Base-by-base conservation (phyloP, 1,140 invertebrate species). In the Homarus americanus region DNA sequence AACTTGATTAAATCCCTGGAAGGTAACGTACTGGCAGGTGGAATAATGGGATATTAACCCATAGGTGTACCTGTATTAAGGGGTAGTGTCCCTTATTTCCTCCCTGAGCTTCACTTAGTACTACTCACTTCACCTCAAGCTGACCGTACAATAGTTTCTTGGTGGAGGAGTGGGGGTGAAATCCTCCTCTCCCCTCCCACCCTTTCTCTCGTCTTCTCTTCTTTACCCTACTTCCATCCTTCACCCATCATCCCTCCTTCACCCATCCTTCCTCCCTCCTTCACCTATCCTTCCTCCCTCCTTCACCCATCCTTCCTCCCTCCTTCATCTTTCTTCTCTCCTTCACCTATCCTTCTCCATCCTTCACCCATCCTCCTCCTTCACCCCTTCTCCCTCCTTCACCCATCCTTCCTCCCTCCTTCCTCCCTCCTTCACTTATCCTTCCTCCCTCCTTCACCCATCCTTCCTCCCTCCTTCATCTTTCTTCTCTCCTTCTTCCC, bases 1-100 rank as follows among this genome's bases (percentile, higher is more conserved):
- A 73, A 86, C 69, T 86, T 86, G 83, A 86, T 86, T 86, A 86
- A 86, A 75, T 86, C 72, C 69, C n/a, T 41, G 17, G 83, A 75
- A 24, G 83, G 38, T 86, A 86, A 75, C 66, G 83, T 73, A 36
- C 40, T 34, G 32, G 72, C 7, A 32, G 24, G 44, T 10, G 66
- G 41, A 34, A 2, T 80, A 41, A 80, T 49, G 24, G 24, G 38
- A 80, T 44, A 80, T 41, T 1, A 49, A 32, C 20, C 78, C 24
- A 15, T 53, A 44, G 72, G 44, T 53, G 28, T 17, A 69, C 5
- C 20, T 44, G 58, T 36, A 2, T 1, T 36, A 73, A 24, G 82
- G 83, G 69, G 38, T 17, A 49, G 40, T 28, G 72, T 85, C 28
- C 40, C 72, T 32, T 69, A 32, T 5, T 28, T 24, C 53, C 12